These are phyloP conservation scores for Nibea coibor DNA, from an alignment of 2,113 vertebrate genomes.

Conservation along the genomic window DNA sequence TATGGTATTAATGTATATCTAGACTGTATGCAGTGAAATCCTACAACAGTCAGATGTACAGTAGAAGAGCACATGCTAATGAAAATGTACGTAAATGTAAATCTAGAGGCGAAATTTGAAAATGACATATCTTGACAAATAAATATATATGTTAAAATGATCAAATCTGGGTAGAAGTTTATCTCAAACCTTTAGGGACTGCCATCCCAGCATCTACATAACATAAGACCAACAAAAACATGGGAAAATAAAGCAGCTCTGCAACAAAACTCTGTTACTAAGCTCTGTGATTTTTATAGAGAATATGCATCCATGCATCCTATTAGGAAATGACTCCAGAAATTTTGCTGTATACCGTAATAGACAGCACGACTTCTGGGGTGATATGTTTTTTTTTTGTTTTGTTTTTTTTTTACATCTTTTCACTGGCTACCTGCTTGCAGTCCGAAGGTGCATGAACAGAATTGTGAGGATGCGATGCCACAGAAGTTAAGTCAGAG, in stretches of 20 bases:
- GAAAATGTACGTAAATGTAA: neutral
- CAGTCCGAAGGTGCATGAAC: constrained; percentile 55
- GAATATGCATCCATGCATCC: neutral
- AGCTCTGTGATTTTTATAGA: neutral
- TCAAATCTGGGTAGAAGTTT: neutral
- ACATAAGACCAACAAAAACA: neutral
- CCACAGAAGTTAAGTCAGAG: constrained; percentile 66
- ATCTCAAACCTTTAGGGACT: neutral
- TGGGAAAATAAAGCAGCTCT: neutral
- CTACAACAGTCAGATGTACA: neutral
- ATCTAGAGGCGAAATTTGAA: neutral
- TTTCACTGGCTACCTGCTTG: constrained; percentile 70
- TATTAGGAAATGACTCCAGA: neutral
- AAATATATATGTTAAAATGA: neutral
- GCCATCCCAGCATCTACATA: neutral
- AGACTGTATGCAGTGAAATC: neutral
- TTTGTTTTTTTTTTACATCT: neutral
- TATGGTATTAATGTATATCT: neutral
- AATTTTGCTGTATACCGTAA: neutral
- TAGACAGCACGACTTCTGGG: neutral
- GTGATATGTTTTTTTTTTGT: neutral
- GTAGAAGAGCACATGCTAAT: neutral
- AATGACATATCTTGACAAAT: neutral
- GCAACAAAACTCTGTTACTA: neutral
- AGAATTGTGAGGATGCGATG: constrained; percentile 53